Evolutionary conservation across 2,888 invertebrate species (phyloP).

Genomic region (Rhorus exstirpatorius): DNA sequence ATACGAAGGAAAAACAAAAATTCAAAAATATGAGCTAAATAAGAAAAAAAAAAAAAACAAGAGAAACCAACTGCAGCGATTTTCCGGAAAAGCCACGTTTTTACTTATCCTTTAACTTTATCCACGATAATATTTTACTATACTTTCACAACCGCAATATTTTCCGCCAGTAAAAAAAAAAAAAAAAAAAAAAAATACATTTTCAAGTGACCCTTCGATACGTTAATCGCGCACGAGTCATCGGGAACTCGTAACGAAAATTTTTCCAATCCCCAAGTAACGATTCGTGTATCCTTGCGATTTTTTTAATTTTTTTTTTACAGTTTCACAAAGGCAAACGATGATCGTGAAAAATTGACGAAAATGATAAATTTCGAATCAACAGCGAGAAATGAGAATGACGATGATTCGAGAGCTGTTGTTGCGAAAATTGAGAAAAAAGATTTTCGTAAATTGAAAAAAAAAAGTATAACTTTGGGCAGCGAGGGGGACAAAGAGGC

Average conservation of each 20-base stretch:
- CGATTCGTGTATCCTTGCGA: too few species aligned
- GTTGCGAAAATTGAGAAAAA: constrained; percentile 11
- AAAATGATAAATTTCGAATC: constrained; percentile 17
- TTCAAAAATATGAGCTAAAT: not conserved
- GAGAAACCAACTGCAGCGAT: not conserved
- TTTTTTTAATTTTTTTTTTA: constrained; percentile 15
- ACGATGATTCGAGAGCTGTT: not conserved
- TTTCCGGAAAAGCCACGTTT: not conserved
- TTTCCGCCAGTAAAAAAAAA: too few species aligned
- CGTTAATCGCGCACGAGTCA: too few species aligned
- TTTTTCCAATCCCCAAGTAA: too few species aligned
- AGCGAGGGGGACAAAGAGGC: not conserved
- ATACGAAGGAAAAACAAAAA: not conserved
- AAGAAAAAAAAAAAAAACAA: not conserved
- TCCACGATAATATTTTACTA: not conserved
- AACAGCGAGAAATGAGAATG: not conserved
- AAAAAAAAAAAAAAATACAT: not conserved
- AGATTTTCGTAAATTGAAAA: too few species aligned
- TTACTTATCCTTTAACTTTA: not conserved
- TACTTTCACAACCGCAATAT: too few species aligned
- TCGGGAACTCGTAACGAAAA: too few species aligned
- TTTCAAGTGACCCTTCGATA: too few species aligned
- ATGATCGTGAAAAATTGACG: not conserved
- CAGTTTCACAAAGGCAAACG: constrained; percentile 12
- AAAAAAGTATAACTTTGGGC: too few species aligned